Percentiles rank a stretch among this genome's conserved stretches.
Evolutionary conservation across 2,797 vertebrate genomes (phyloP).

Genomic region (Anomalospiza imberbis): DNA sequence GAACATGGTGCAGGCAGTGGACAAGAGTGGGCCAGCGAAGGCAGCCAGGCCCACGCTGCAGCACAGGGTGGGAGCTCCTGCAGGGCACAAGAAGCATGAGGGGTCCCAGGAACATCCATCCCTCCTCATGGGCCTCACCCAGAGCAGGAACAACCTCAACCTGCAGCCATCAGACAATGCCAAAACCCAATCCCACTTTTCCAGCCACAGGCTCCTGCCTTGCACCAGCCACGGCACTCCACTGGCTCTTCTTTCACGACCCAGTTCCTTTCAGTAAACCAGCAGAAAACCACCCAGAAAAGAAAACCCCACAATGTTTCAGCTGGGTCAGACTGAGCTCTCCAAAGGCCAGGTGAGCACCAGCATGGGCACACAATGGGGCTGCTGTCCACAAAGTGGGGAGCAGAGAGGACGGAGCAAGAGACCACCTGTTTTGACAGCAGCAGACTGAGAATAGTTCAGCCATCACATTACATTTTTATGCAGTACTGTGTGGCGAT

Average conservation of each 20-base stretch:
- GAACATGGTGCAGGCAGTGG: rapidly evolving
- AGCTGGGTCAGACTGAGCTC: neutral
- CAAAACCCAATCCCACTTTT: neutral
- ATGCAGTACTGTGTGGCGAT: neutral
- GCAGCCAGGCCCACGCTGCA: neutral
- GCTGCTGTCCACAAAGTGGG: rapidly evolving
- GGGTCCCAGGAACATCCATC: neutral
- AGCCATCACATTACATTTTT: neutral
- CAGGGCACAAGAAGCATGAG: rapidly evolving
- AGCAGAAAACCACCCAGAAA: neutral
- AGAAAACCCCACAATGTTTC: rapidly evolving
- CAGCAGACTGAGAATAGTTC: neutral
- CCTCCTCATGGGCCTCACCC: neutral
- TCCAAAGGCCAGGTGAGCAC: neutral
- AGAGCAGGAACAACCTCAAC: neutral
- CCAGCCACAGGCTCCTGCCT: neutral
- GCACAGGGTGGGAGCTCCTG: neutral
- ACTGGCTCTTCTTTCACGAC: neutral
- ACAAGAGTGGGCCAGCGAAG: rapidly evolving
- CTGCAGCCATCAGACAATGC: rapidly evolving
- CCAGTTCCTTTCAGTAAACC: neutral
- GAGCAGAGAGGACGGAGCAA: neutral
- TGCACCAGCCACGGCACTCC: neutral
- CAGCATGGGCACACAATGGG: rapidly evolving
- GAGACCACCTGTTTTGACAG: neutral